phyloP scores from a whole-genome alignment of 2,888 invertebrate species.

The Prosapia bicincta region DNA sequence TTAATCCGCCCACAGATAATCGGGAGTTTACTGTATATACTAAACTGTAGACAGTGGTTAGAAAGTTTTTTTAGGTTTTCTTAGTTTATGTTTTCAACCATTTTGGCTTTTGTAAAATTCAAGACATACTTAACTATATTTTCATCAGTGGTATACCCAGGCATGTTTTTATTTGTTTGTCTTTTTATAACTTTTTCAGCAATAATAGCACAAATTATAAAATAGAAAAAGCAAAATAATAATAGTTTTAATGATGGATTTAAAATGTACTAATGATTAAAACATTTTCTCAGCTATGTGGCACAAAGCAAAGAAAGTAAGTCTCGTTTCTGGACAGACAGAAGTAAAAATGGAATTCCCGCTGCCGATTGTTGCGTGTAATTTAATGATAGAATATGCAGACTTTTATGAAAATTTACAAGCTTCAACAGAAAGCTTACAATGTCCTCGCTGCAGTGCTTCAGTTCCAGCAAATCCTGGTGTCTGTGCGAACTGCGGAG shows the following conservation, averaged over 20 bases:
- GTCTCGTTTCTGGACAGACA: conserved; percentile 85
- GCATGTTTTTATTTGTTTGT: not conserved
- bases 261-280: not conserved
- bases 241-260: not conserved
- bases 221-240: not conserved
- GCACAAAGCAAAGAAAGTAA: conserved; percentile 95
- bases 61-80: too few species aligned
- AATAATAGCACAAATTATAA: not conserved
- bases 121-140: too few species aligned
- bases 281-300: conserved; percentile 64
- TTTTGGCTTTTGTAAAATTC: too few species aligned
- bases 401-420: conserved; percentile 97
- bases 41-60: too few species aligned
- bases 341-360: conserved; percentile 97
- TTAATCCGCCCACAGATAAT: too few species aligned
- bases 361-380: conserved; percentile 94
- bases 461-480: conserved; percentile 97
- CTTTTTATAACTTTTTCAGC: conserved; percentile 1
- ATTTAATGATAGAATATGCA: conserved; percentile 96
- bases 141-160: too few species aligned
- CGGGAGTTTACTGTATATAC: too few species aligned
- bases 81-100: too few species aligned
- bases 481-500: conserved; percentile 95
- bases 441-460: conserved; percentile 94
- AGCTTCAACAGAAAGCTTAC: conserved; percentile 88